A percentile compares a stretch with the other conserved stretches of the same genome.
Conservation (phyloP, 2,797 vertebrate genomes). For the Pantherophis alleghaniensis region DNA sequence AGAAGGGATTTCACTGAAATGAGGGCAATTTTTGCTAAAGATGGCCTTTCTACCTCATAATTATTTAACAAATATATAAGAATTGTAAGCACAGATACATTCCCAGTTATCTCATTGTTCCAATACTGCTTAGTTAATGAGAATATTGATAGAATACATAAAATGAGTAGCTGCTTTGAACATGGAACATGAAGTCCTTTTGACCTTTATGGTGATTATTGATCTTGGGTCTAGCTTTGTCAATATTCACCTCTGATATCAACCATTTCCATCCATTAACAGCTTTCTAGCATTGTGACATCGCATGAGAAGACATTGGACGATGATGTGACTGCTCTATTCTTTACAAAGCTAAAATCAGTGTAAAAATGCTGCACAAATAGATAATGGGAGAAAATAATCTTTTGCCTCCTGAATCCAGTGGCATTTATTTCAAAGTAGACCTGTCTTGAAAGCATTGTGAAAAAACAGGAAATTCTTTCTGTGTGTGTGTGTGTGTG, state of each 20-base stretch:
- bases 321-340: slow-evolving; percentile 30
- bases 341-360: slow-evolving; percentile 29
- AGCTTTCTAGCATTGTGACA: neutral
- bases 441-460: neutral
- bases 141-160: slow-evolving; percentile 17
- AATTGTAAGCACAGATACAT: neutral
- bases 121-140: slow-evolving; percentile 36
- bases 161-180: slow-evolving; percentile 51
- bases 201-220: slow-evolving; percentile 55
- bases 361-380: slow-evolving; percentile 44
- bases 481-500: no score
- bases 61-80: neutral
- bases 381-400: slow-evolving; percentile 35
- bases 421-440: neutral
- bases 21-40: neutral
- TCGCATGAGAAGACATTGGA: neutral
- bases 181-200: slow-evolving; percentile 56
- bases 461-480: neutral
- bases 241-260: slow-evolving; percentile 53
- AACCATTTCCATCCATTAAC: slow-evolving; percentile 48
- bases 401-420: slow-evolving; percentile 34
- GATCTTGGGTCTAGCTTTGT: slow-evolving; percentile 46
- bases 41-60: neutral
- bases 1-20: slow-evolving; percentile 29
- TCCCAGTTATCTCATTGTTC: neutral